Base-by-base conservation (phyloP, 1,140 invertebrate species). In the Drosophila pachea region DNA sequence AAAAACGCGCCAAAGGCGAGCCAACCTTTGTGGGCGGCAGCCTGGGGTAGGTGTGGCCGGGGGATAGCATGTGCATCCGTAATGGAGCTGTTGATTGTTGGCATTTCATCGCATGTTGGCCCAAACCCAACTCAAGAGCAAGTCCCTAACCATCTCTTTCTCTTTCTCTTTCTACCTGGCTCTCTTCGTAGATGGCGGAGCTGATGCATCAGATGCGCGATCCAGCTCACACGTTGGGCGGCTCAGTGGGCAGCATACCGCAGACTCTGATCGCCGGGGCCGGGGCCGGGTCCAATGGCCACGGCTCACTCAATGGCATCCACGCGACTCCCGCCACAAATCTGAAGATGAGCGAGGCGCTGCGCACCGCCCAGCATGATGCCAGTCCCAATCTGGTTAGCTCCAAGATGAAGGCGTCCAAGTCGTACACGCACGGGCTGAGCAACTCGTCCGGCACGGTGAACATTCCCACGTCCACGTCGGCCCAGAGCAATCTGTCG, bases 401-500 rank as follows among this genome's bases (percentile, higher is more conserved):
- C 49, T 83, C 82, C 31, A 88, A 89, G 56, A 89, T 89, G 88
- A 86, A 88, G 67, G 74, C 86, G 43, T 89, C 88, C 5, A 89
- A 89, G 59, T 89, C 88, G 33, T 89, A 89, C 55, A 89, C 88
- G 38, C 87, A 89, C 49, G 88, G 88, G 8, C 50, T 89, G 53
- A 89, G 83, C 53, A 89, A 55, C 77, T 89, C 88, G 14, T 87
- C 88, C 48, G 88, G 88, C 58, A 89, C 86, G 36, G 87, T 89
- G 38, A 84, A 89, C 78, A 89, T 88, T 71, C 87, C 88, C 65
- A 84, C 78, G 9, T 87, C 86, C 48, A 89, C 72, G 4, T 88
- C 87, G 54, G 86, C 82, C n/a, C 82, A 89, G 58, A 77, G 83
- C 36, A 88, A 88, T 72, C 73, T 90, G 2, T 94, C 94, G 2